phyloP scores from a whole-genome alignment of 2,113 vertebrate genomes.

The Myrmophylax atrothorax region DNA sequence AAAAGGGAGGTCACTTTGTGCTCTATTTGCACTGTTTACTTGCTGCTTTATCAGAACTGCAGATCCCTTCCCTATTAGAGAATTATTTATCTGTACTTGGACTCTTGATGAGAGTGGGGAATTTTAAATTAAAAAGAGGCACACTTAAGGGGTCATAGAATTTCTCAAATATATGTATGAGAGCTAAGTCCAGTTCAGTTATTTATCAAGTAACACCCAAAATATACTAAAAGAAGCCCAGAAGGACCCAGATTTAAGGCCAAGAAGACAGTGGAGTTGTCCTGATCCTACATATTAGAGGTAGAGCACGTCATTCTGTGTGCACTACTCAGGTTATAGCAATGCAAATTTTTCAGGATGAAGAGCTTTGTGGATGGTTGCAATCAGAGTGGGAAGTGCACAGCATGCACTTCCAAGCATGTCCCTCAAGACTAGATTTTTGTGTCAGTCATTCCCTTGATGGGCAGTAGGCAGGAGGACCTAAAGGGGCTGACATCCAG shows the following conservation, averaged over 20 bases:
- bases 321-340: background rate
- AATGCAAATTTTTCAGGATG: background rate
- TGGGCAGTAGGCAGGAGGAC: background rate
- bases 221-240: background rate
- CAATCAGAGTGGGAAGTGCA: background rate
- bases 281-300: background rate
- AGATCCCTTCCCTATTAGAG: background rate
- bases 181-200: background rate
- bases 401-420: accelerated
- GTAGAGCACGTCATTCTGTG: background rate
- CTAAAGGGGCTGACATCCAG: background rate
- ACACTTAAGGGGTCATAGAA: background rate
- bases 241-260: background rate
- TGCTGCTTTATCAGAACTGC: background rate
- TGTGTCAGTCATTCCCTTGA: background rate
- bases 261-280: background rate
- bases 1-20: background rate
- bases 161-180: background rate
- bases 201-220: background rate
- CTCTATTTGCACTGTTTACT: background rate
- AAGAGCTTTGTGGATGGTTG: background rate
- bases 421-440: background rate
- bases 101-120: background rate
- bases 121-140: background rate
- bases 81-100: background rate